Percentiles rank a stretch among this genome's conserved stretches.
phyloP scores from a whole-genome alignment of 2,113 vertebrate genomes.

The Alectura lathami region DNA sequence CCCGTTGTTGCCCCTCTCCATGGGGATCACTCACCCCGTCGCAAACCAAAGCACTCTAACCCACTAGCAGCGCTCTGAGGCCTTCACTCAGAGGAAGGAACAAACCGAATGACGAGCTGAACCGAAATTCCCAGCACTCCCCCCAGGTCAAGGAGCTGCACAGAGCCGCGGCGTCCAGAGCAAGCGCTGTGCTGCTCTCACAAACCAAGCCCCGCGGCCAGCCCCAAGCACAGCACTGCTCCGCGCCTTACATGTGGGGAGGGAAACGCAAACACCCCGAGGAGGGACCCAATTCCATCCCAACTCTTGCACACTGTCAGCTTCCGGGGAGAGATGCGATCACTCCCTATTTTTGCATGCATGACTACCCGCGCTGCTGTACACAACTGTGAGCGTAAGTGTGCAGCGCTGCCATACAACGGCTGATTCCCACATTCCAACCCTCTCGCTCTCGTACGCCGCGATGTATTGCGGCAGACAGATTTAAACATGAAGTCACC shows the following conservation, averaged over 20 bases:
- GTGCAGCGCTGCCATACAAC: not conserved
- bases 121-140: not conserved
- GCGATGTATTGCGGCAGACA: not conserved
- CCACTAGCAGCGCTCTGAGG: not conserved
- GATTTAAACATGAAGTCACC: constrained; percentile 28
- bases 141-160: not conserved
- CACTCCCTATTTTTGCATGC: constrained; percentile 54
- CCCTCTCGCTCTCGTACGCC: not conserved
- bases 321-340: constrained; percentile 51
- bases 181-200: not conserved
- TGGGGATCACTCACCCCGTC: not conserved
- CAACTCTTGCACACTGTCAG: constrained; percentile 25
- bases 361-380: constrained; percentile 13
- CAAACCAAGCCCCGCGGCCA: not conserved
- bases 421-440: not conserved
- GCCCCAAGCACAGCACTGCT: not conserved
- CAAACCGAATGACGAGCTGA: not conserved
- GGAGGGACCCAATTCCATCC: constrained; percentile 56
- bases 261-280: not conserved
- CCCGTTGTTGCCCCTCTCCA: not conserved
- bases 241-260: not conserved
- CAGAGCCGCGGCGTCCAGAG: rapidly evolving
- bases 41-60: not conserved
- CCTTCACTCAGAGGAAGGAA: not conserved
- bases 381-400: constrained; percentile 12